phyloP scores from a whole-genome alignment of 1,140 invertebrate genomes.

The Chymomyza costata region DNA sequence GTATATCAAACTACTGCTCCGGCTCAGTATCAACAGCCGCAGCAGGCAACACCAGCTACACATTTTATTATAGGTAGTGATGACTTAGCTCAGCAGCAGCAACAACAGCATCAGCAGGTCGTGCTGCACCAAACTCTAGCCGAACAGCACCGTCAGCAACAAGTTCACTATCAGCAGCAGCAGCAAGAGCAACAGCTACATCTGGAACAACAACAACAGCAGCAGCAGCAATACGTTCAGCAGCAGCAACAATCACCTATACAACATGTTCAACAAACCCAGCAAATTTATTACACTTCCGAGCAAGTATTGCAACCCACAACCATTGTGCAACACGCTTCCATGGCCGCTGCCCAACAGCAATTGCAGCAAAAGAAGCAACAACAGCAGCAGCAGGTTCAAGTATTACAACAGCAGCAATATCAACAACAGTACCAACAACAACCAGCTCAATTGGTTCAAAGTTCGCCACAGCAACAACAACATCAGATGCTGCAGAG shows the following conservation, averaged over 20 bases:
- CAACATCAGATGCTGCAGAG: constrained; percentile 27
- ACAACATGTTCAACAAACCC: constrained; percentile 48
- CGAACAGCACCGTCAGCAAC: constrained; percentile 35
- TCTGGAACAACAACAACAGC: constrained; percentile 30
- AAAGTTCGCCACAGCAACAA: constrained; percentile 40
- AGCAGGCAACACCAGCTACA: constrained; percentile 44
- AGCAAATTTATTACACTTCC: constrained; percentile 64
- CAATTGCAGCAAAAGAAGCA: constrained; percentile 75
- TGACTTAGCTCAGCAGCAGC: constrained; percentile 58
- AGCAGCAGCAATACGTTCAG: constrained; percentile 60
- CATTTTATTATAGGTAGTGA: constrained; percentile 64
- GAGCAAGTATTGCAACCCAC: constrained; percentile 58
- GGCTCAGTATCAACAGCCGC: constrained; percentile 53
- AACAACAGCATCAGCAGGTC: constrained; percentile 51
- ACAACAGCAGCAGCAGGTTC: constrained; percentile 54
- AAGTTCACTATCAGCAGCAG: constrained; percentile 52
- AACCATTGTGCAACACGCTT: constrained; percentile 56
- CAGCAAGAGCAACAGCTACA: constrained; percentile 44
- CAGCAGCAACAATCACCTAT: constrained; percentile 47
- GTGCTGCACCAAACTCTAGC: constrained; percentile 31
- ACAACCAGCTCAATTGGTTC: constrained; percentile 43
- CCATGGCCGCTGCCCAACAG: constrained; percentile 58
- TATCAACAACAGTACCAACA: constrained; percentile 35
- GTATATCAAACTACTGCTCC: constrained; percentile 63
- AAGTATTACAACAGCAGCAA: constrained; percentile 44